These are phyloP conservation scores for Allolobophora icterica DNA, from an alignment of 2,888 invertebrate species.

Conservation along the genomic window DNA sequence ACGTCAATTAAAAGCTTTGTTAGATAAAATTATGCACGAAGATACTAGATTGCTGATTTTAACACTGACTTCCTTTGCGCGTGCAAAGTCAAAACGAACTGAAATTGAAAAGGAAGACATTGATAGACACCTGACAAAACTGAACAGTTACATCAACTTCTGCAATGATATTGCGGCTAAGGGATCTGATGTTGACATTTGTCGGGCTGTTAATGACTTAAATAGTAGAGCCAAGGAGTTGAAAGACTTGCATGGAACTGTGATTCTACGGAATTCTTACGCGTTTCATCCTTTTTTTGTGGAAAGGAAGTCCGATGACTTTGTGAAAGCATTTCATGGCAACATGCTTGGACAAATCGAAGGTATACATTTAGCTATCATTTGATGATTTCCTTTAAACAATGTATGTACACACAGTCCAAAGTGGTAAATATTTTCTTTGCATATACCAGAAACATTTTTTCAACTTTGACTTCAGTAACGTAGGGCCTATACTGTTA, in stretches of 20 bases:
- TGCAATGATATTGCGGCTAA: neutral
- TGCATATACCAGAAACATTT: no score
- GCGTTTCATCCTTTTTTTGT: no score
- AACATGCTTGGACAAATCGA: no score
- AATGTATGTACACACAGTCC: no score
- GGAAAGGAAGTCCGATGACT: no score
- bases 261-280: no score
- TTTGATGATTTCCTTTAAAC: no score
- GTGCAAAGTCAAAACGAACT: neutral
- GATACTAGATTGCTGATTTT: neutral
- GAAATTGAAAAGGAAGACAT: constrained; percentile 4
- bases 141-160: neutral
- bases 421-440: no score
- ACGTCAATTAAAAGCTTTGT: neutral
- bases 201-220: neutral
- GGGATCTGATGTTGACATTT: neutral
- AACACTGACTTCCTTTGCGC: neutral
- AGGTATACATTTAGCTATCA: no score
- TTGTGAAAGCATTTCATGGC: no score
- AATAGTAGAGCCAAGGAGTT: neutral
- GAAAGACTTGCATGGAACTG: neutral
- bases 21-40: neutral
- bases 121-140: neutral
- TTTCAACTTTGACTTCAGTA: no score
- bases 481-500: no score